Evolutionary conservation across 1,140 invertebrate species (phyloP).

Genomic region (Drosophila orosa): DNA sequence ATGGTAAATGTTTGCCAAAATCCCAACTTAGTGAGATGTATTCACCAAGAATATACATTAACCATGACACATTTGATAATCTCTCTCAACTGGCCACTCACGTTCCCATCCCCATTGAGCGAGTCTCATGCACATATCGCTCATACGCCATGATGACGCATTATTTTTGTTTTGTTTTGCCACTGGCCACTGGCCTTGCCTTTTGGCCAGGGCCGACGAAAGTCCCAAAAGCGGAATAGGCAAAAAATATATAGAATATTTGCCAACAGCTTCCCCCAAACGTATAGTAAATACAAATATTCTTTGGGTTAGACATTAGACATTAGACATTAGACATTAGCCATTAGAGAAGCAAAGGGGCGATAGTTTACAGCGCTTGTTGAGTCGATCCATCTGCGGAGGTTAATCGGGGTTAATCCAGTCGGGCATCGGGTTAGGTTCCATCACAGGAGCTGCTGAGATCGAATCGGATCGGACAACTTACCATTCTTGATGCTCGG

Average conservation of each 20-base stretch:
- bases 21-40: no score
- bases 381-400: conserved; percentile 67
- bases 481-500: conserved; percentile 79
- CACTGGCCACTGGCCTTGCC: conserved; percentile 55
- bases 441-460: conserved; percentile 36
- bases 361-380: conserved; percentile 68
- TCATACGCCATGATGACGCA: conserved; percentile 68
- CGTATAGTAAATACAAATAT: conserved; percentile 13
- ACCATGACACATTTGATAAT: conserved; percentile 10
- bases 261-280: background rate
- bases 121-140: conserved; percentile 51
- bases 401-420: conserved; percentile 69
- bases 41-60: conserved; percentile 3
- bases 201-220: conserved; percentile 44
- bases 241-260: conserved; percentile 28
- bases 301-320: conserved; percentile 39
- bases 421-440: conserved; percentile 49
- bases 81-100: conserved; percentile 27
- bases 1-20: background rate
- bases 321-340: conserved; percentile 57
- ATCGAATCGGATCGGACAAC: conserved; percentile 42
- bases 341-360: conserved; percentile 64
- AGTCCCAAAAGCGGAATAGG: conserved; percentile 24
- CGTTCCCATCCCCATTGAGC: conserved; percentile 51
- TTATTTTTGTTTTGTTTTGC: conserved; percentile 53